These are phyloP conservation scores for Mechanitis messenoides DNA, from an alignment of 2,888 invertebrate genomes.

Conservation along the genomic window DNA sequence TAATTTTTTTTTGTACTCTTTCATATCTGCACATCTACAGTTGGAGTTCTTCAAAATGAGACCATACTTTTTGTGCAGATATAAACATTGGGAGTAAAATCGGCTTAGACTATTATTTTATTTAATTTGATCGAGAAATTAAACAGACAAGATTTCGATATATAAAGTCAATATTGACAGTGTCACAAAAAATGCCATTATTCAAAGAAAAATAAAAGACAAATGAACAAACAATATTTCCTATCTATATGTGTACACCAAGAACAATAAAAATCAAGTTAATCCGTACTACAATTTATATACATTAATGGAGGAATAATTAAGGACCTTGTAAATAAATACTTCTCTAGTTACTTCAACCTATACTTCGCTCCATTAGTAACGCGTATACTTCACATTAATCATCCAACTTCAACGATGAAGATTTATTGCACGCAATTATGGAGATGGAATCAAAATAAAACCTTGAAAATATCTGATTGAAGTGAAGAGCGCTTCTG, in stretches of 20 bases:
- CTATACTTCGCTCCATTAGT: conserved; percentile 36
- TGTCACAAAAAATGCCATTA: too few species aligned
- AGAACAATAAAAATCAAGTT: neutral
- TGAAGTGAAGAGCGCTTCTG: conserved; percentile 26
- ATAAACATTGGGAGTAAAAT: too few species aligned
- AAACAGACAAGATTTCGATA: too few species aligned
- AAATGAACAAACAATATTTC: neutral
- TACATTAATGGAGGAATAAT: neutral
- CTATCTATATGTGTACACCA: neutral
- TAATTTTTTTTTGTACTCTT: too few species aligned
- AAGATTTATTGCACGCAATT: conserved; percentile 65
- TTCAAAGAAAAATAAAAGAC: too few species aligned
- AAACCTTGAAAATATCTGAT: conserved; percentile 28
- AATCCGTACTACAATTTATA: neutral
- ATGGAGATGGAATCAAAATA: conserved; percentile 46
- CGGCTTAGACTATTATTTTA: too few species aligned
- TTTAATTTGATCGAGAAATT: too few species aligned
- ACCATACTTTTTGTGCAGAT: too few species aligned
- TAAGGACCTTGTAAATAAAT: neutral
- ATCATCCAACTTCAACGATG: conserved; percentile 56
- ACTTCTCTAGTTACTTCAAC: conserved; percentile 11
- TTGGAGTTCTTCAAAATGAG: too few species aligned
- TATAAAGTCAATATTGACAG: too few species aligned
- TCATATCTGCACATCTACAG: too few species aligned
- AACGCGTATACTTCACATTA: conserved; percentile 46